Evolutionary conservation across 2,797 vertebrate species (phyloP).

Genomic region (Chelon auratus): DNA sequence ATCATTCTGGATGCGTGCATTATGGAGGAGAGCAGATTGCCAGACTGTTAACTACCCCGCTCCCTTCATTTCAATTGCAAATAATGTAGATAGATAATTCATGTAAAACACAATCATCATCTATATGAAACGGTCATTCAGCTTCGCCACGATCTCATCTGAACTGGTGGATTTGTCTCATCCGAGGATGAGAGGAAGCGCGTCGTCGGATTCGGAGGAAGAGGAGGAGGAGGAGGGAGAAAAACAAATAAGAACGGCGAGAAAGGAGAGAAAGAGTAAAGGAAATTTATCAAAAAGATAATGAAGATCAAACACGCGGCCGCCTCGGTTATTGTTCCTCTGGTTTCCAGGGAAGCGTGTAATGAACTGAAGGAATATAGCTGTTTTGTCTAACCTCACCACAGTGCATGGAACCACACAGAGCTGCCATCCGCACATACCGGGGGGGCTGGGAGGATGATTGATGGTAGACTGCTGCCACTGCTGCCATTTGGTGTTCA

Average conservation of each 20-base stretch:
- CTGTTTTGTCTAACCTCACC: slow-evolving; percentile 74
- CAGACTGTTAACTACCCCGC: slow-evolving; percentile 65
- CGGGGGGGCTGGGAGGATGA: slow-evolving; percentile 48
- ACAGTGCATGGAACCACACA: slow-evolving; percentile 51
- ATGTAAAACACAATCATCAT: slow-evolving; percentile 81
- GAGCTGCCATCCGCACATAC: slow-evolving; percentile 56
- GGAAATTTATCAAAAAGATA: slow-evolving; percentile 78
- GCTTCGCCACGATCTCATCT: slow-evolving; percentile 60
- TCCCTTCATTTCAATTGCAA: slow-evolving; percentile 75
- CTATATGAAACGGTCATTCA: slow-evolving; percentile 68
- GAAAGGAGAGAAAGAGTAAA: slow-evolving; percentile 34
- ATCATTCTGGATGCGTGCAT: slow-evolving; percentile 54
- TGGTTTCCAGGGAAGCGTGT: slow-evolving; percentile 81
- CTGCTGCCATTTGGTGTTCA: slow-evolving; percentile 57
- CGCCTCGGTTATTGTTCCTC: slow-evolving; percentile 76
- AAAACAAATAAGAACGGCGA: slow-evolving; percentile 41
- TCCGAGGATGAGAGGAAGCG: slow-evolving; percentile 66
- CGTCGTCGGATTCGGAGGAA: slow-evolving; percentile 1
- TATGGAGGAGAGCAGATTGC: slow-evolving; percentile 64
- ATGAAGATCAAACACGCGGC: slow-evolving; percentile 84
- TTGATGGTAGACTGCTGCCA: slow-evolving; percentile 57
- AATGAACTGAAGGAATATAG: slow-evolving; percentile 81
- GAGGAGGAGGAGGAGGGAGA: background rate
- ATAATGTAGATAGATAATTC: slow-evolving; percentile 79
- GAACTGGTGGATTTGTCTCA: slow-evolving; percentile 74